Conservation (phyloP, 2,113 vertebrate species). For the Menidia beryllina region DNA sequence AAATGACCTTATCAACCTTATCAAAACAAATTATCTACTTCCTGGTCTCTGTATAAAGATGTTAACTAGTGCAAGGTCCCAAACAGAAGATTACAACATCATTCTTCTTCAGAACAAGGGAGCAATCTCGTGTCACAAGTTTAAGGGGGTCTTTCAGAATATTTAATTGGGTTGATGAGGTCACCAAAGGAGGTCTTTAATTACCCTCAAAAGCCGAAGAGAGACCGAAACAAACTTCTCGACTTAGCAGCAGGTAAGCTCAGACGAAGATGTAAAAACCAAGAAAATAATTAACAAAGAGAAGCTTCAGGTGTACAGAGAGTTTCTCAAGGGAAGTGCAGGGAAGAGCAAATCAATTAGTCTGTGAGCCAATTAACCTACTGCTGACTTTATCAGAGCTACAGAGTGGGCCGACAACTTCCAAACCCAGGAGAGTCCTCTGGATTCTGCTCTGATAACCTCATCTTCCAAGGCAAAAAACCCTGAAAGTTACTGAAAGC, state of each 20-base stretch:
- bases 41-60: constrained; percentile 7
- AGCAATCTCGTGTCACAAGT: constrained; percentile 12
- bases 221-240: constrained; percentile 10
- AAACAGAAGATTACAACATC: constrained; percentile 5
- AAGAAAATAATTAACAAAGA: constrained; percentile 41
- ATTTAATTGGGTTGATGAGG: constrained; percentile 32
- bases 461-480: constrained; percentile 41
- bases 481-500: constrained; percentile 11
- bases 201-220: constrained; percentile 34
- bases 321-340: constrained; percentile 24
- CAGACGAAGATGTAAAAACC: constrained; percentile 9
- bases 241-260: neutral
- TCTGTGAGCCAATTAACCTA: constrained; percentile 60
- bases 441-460: constrained; percentile 32
- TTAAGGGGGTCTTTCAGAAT: neutral
- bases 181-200: constrained; percentile 40
- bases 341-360: constrained; percentile 61
- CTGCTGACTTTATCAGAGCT: constrained; percentile 53
- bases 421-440: constrained; percentile 23
- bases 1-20: constrained; percentile 23
- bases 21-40: constrained; percentile 17
- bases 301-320: constrained; percentile 41
- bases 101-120: constrained; percentile 25
- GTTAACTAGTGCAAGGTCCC: neutral
- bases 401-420: constrained; percentile 37